phyloP scores from a whole-genome alignment of 2,888 invertebrate species.

The Pseudolycoriella hygida region DNA sequence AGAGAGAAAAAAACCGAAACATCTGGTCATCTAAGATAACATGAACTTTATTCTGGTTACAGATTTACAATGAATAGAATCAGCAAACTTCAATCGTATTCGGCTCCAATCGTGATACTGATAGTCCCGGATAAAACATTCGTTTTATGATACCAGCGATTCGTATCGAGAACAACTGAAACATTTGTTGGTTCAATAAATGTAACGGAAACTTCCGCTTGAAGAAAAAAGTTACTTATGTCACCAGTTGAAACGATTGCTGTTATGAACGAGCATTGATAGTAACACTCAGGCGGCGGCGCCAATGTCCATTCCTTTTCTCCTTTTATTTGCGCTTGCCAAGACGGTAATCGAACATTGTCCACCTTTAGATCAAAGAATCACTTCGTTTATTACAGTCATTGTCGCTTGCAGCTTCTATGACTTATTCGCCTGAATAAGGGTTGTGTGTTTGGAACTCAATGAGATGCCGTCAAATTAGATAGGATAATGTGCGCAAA shows the following conservation, averaged over 20 bases:
- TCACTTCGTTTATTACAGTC: no score
- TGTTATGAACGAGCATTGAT: constrained; percentile 37
- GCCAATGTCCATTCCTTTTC: constrained; percentile 76
- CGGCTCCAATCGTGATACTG: constrained; percentile 92
- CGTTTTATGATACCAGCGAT: constrained; percentile 92
- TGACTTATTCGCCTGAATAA: no score
- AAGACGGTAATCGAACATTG: constrained; percentile 81
- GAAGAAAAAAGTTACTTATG: constrained; percentile 72
- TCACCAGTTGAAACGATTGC: constrained; percentile 70
- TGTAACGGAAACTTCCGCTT: no score
- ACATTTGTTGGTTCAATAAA: background rate
- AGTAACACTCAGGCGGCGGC: constrained; percentile 85
- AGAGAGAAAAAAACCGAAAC: no score
- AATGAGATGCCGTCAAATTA: no score
- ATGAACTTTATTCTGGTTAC: no score
- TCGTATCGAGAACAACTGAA: constrained; percentile 83
- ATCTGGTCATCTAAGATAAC: no score
- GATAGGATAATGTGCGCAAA: no score
- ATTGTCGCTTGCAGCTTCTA: no score
- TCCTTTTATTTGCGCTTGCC: constrained; percentile 91
- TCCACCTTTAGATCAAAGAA: constrained; percentile 48
- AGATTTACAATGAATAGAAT: no score
- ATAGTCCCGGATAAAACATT: constrained; percentile 68
- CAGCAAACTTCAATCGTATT: constrained; percentile 83
- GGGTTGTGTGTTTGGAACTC: no score